Base-by-base conservation (phyloP, 64 coral and sea anemone species). In the Cladopsammia gracilis region DNA sequence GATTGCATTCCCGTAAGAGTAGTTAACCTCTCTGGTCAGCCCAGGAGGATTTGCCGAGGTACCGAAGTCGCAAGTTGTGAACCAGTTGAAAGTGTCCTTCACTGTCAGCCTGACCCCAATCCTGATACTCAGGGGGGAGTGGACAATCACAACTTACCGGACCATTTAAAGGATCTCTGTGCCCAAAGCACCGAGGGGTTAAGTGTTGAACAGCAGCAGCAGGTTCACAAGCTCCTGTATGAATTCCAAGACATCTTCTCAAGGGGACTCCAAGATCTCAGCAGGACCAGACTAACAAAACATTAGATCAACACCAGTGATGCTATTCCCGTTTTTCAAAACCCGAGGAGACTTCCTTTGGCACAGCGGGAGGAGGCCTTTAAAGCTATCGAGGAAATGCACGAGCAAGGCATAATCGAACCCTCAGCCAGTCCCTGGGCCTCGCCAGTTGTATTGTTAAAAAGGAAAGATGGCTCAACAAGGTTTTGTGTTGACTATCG, bases 401-500 rank as follows among this genome's bases (percentile, higher is more conserved):
- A n/a, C n/a, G n/a, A 68, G 46, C 53, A 87, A 62, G 94, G 75
- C 0, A 87, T 95, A 47, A 87, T 95, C 13, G 66, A 95, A 51
- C 84, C 77, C 7, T 96, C 70, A 5, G 64, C 47, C 22, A 96
- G 94, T 16, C 89, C 90, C 14, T 96, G 89, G 78, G 54, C 76
- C 4, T 90, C 71, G 15, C 86, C 77, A 3, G 70, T 91, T 42
- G 77, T 96, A 12, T 69, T 89, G 3, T 51, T 89, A 18, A 96
- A 96, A 26, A 93, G 93, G 56, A 96, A 96, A 53, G 86, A 93
- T 20, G 76, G 90, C 0, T 57, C 54, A n/a, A 87, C 82, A 2
- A 84, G 86, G 20, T 96, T 96, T 54, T 96, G 95, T 24, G 77
- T 96, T 0, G 85, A 96, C 23, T 92, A 92, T 20, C 82, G 72